Base-by-base conservation (phyloP, 2,888 invertebrate species). In the Ellobium chinense region DNA sequence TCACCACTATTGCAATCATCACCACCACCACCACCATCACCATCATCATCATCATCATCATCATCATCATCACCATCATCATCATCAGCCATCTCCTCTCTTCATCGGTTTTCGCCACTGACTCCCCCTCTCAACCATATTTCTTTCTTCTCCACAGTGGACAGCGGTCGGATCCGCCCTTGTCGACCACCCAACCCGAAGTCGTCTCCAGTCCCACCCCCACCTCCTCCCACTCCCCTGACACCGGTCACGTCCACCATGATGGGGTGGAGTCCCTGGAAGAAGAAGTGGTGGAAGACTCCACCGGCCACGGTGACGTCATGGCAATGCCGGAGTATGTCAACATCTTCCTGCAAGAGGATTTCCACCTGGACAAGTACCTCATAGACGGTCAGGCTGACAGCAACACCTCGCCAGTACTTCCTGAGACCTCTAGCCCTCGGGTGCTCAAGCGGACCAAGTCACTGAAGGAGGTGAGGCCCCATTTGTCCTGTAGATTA, bases 331-430 rank as follows among this genome's bases (percentile, higher is more conserved):
- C 62, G 0, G 84, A 80, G n/a, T 83, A 83, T 58, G 68, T 83
- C 31, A 79, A 76, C 37, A 84, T 84, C 29, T 69, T 83, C 27
- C 80, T 84, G 5, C 76, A 81, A 54, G 81, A 78, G 24, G 80
- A 84, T 27, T 27, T 39, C 60, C 60, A 60, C 12, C 34, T 78
- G 54, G 70, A 70, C 12, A 54, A 70, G 7, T 78, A 63, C 46
- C 63, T 79, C 21, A n/a, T 73, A 14, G 58, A 63, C 37, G 46
- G 56, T 5, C 79, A 65, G 2, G 24, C 37, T 12, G 72, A 36
- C 2, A 18, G 36, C 24, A 70, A 4, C 66, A 54, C 54, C 18
- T 21, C 12, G 29, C 12, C 34, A 2, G 1, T 36, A 2, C 24
- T 27, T 24, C 27, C 37, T 34, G 73, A 73, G 18, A 24, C 0